phyloP scores from a whole-genome alignment of 2,888 invertebrate genomes.

The Phragmatobia fuliginosa region DNA sequence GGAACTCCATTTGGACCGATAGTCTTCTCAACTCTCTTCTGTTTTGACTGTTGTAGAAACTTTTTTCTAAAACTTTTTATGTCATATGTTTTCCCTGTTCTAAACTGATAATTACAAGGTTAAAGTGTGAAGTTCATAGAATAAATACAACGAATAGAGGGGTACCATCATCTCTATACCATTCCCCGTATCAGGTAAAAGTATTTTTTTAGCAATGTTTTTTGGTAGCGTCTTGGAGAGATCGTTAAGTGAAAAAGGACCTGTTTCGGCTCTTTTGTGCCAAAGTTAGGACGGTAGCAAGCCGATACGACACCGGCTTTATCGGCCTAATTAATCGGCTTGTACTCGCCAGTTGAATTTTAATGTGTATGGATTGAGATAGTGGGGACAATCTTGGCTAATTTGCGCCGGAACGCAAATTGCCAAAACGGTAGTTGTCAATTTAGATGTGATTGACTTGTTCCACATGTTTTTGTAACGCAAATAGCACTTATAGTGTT shows the following conservation, averaged over 20 bases:
- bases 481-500: slow-evolving; percentile 15
- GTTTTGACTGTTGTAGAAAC: neutral
- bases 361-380: slow-evolving; percentile 55
- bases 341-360: slow-evolving; percentile 64
- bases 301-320: slow-evolving; percentile 63
- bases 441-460: slow-evolving; percentile 26
- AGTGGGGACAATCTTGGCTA: slow-evolving; percentile 48
- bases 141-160: neutral
- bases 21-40: neutral
- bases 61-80: neutral
- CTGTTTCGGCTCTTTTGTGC: slow-evolving; percentile 80
- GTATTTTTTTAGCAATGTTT: slow-evolving; percentile 75
- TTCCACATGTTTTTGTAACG: slow-evolving; percentile 7
- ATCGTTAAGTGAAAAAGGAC: slow-evolving; percentile 82
- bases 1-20: neutral
- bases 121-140: neutral
- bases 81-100: neutral
- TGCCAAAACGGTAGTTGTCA: slow-evolving; percentile 39
- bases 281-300: slow-evolving; percentile 74
- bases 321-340: slow-evolving; percentile 81
- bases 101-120: neutral
- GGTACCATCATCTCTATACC: slow-evolving; percentile 30
- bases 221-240: slow-evolving; percentile 73
- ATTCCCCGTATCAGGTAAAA: slow-evolving; percentile 32
- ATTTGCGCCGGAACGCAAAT: slow-evolving; percentile 49